These are phyloP conservation scores for Keiferia lycopersicella DNA, from an alignment of 2,888 invertebrate species.

Conservation along the genomic window DNA sequence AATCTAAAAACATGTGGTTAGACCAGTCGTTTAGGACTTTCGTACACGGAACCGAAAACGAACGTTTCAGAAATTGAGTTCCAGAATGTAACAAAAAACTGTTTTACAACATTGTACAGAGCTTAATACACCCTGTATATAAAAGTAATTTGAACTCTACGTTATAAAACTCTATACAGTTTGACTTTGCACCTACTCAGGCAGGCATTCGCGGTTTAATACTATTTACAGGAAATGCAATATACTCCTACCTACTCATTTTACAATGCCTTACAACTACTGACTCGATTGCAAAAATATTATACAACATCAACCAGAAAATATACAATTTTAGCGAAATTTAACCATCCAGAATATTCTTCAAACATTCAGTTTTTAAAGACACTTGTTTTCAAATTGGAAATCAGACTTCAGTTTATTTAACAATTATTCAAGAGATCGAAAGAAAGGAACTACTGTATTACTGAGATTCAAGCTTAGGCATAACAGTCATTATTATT, in stretches of 20 bases:
- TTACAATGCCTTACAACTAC: conserved; percentile 50
- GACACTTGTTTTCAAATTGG: neutral
- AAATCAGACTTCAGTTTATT: conserved; percentile 25
- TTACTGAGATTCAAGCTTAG: conserved; percentile 22
- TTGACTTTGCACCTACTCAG: neutral
- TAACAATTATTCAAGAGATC: conserved; percentile 19
- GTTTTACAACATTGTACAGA: neutral
- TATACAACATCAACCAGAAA: conserved; percentile 59
- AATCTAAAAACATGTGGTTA: too few relatives aligned
- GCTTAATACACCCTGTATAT: neutral
- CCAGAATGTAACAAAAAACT: neutral
- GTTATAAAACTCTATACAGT: neutral
- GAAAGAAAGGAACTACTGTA: conserved; percentile 15
- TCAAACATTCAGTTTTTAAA: neutral
- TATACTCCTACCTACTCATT: conserved; percentile 41
- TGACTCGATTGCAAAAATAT: conserved; percentile 74
- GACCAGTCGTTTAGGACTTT: too few relatives aligned
- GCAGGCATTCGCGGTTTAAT: conserved; percentile 29
- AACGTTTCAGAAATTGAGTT: too few relatives aligned
- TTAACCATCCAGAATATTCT: neutral
- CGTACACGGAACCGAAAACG: too few relatives aligned
- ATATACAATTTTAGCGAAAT: conserved; percentile 43
- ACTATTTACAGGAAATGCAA: conserved; percentile 43
- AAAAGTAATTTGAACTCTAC: conserved; percentile 9
- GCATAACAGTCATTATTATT: conserved; percentile 14